These are phyloP conservation scores for Zaprionus vittiger DNA, from an alignment of 1,140 invertebrate species.

Conservation along the genomic window DNA sequence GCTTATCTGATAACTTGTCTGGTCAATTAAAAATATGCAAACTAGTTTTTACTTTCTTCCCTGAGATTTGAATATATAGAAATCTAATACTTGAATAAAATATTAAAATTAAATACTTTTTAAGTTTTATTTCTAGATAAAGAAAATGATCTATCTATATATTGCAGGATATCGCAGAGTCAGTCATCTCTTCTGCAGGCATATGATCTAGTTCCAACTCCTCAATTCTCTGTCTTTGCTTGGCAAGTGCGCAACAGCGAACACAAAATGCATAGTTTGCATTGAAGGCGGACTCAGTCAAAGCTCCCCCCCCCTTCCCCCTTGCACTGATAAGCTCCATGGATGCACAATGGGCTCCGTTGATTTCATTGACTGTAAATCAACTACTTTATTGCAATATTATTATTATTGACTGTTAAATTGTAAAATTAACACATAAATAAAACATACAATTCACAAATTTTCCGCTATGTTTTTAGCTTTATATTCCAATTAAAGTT, in stretches of 20 bases:
- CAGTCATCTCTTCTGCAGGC: background rate
- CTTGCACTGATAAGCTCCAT: background rate
- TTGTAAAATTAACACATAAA: background rate
- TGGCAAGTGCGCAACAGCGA: constrained; percentile 7
- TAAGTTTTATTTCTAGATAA: no score
- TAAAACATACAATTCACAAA: background rate
- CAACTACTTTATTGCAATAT: no score
- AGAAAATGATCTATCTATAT: no score
- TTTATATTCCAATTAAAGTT: background rate
- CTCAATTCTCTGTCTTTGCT: constrained; percentile 12
- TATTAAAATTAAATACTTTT: no score
- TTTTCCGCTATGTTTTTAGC: background rate
- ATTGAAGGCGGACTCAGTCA: constrained; percentile 1
- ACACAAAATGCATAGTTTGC: constrained; percentile 17
- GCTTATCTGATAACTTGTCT: no score
- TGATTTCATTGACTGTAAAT: no score
- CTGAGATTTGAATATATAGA: no score
- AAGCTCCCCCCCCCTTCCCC: background rate
- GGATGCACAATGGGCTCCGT: constrained; percentile 7
- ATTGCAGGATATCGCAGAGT: background rate
- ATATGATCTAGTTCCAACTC: background rate
- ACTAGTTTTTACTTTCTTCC: no score
- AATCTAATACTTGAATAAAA: no score
- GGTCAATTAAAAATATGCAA: no score
- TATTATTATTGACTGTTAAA: background rate